phyloP scores from a whole-genome alignment of 2,888 invertebrate genomes.

The Crepidodera aurea region DNA sequence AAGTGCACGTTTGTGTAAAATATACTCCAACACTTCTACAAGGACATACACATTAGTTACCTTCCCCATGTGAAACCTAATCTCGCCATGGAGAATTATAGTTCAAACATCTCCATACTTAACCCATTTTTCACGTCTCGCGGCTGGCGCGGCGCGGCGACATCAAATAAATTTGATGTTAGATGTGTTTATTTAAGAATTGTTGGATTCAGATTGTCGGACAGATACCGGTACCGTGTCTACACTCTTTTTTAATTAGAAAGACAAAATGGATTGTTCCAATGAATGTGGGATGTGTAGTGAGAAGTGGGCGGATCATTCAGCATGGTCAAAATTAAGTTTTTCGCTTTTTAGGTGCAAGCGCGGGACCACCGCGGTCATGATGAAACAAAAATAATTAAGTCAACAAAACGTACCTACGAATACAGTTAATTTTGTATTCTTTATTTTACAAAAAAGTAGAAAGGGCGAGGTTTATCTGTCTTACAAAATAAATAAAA shows the following conservation, averaged over 20 bases:
- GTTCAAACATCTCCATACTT: constrained; percentile 44
- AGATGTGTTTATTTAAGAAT: constrained; percentile 32
- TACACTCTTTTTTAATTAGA: constrained; percentile 9
- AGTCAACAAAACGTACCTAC: no score
- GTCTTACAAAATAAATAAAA: no score
- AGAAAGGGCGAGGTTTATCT: no score
- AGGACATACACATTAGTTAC: constrained; percentile 45
- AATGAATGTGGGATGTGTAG: background rate
- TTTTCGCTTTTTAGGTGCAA: background rate
- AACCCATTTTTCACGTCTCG: constrained; percentile 35
- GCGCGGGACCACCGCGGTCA: no score
- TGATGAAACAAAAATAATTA: no score
- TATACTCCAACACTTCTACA: constrained; percentile 45
- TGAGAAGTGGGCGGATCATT: background rate
- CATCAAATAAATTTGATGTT: constrained; percentile 27
- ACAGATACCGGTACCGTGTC: background rate
- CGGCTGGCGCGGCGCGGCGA: constrained; percentile 15
- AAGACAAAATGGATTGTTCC: background rate
- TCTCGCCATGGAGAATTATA: constrained; percentile 47
- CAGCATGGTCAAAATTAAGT: no score
- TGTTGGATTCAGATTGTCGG: constrained; percentile 7
- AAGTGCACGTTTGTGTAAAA: constrained; percentile 49
- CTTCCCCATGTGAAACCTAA: constrained; percentile 48
- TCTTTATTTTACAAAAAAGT: no score
- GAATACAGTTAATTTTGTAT: no score